Base-by-base conservation (phyloP, 2,797 vertebrate genomes). In the Fratercula arctica region DNA sequence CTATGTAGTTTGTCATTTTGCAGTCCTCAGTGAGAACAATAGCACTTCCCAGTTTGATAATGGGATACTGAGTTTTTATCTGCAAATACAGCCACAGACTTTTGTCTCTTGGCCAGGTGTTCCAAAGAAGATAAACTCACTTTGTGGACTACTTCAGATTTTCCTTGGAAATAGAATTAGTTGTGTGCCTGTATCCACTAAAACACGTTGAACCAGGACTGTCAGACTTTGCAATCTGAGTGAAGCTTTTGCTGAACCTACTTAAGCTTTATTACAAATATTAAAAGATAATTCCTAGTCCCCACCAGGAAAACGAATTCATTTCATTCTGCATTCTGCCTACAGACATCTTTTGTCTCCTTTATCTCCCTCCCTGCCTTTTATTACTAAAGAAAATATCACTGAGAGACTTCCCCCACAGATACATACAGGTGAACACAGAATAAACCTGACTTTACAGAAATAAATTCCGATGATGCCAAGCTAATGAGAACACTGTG, bases 371-470 rank as follows among this genome's bases (percentile, higher is more conserved):
- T 95, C 31, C 11, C 33, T 83, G 33, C 26, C 50, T 85, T 74
- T 95, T 80, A 93, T 92, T 92, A 84, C 86, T 61, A 79, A 75
- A 92, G 84, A 97, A 95, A 93, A 75, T 92, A 92, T 54, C 73
- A 89, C 37, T 37, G 85, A 51, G 11, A 95, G 39, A 15, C 31
- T 72, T 82, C 72, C 79, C 35, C 60, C 79, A 70, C 56, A 86
- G 46, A 67, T 37, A 77, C 23, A 50, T 50, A 89, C 10, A 93
- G 61, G 79, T 77, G 85, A 96, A 94, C 56, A 29, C 43, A 91
- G 72, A 85, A 87, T 69, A 96, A 93, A 73, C 29, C 29, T 77
- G 74, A 76, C 16, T 89, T 89, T 84, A 92, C 35, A 59, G 79
- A 69, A 89, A 89, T 76, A 91, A 70, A 76, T 83, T 50, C 21